Evolutionary conservation across 2,888 invertebrate genomes (phyloP).

Genomic region (Miltochrista miniata): DNA sequence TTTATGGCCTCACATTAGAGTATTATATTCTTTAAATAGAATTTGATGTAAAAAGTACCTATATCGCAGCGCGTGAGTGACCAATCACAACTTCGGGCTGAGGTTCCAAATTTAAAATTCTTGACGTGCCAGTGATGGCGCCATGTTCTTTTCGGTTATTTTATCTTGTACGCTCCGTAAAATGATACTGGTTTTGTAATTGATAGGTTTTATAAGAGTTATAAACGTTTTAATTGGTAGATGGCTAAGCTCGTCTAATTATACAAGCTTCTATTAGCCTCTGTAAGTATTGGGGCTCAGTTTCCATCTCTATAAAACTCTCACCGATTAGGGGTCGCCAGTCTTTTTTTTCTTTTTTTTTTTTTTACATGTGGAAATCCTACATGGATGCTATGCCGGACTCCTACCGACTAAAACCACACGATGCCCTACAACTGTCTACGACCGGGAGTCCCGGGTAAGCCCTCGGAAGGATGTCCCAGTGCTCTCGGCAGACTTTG

Average conservation of each 20-base stretch:
- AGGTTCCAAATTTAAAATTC: slow-evolving; percentile 62
- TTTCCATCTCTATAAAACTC: too few species aligned
- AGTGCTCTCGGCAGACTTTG: too few species aligned
- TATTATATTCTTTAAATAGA: slow-evolving; percentile 16
- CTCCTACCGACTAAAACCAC: too few species aligned
- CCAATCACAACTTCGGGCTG: slow-evolving; percentile 55
- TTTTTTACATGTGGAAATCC: too few species aligned
- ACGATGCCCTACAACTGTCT: too few species aligned
- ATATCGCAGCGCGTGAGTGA: slow-evolving; percentile 52
- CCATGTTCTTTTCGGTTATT: slow-evolving; percentile 47
- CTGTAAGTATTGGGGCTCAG: too few species aligned
- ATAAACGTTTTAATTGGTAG: slow-evolving; percentile 17
- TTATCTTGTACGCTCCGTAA: slow-evolving; percentile 20
- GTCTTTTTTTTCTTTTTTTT: too few species aligned
- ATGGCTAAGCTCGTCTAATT: background rate
- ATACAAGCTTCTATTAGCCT: too few species aligned
- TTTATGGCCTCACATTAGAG: slow-evolving; percentile 19
- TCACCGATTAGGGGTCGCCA: too few species aligned
- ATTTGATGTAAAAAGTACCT: slow-evolving; percentile 19
- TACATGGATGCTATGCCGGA: too few species aligned
- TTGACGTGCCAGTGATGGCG: slow-evolving; percentile 56
- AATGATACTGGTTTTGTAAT: slow-evolving; percentile 20
- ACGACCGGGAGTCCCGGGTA: too few species aligned
- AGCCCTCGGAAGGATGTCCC: too few species aligned
- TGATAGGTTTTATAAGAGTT: slow-evolving; percentile 18